phyloP scores from a whole-genome alignment of 2,797 vertebrate species.

The Muscicapa striata region DNA sequence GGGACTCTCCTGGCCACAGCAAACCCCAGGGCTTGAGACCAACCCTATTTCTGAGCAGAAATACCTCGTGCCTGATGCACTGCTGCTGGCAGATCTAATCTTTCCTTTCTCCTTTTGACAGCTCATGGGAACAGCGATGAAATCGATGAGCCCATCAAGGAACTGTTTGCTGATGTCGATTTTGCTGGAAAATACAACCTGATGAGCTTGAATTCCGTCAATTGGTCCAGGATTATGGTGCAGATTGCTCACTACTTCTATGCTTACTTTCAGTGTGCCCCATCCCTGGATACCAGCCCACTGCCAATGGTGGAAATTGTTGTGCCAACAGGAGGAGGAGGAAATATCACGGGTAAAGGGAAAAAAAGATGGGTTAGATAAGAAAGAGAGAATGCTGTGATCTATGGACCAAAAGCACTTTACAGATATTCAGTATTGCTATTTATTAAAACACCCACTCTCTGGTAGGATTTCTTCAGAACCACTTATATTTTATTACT shows the following conservation, averaged over 20 bases:
- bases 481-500: conserved; percentile 52
- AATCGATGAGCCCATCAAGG: conserved; percentile 85
- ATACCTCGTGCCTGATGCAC: not conserved
- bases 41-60: not conserved
- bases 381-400: not conserved
- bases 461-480: conserved; percentile 59
- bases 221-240: conserved; percentile 91
- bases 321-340: conserved; percentile 91
- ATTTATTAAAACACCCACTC: conserved; percentile 61
- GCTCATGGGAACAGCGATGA: conserved; percentile 91
- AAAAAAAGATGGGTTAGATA: conserved; percentile 25
- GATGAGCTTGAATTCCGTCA: conserved; percentile 93
- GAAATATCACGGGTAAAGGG: conserved; percentile 89
- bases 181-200: conserved; percentile 81
- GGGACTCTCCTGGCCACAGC: not conserved
- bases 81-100: conserved; percentile 16
- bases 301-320: conserved; percentile 87
- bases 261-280: conserved; percentile 84
- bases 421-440: conserved; percentile 14
- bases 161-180: conserved; percentile 82
- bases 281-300: conserved; percentile 8
- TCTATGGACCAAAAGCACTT: conserved; percentile 24
- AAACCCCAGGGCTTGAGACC: not conserved
- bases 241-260: conserved; percentile 91
- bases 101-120: conserved; percentile 57